These are phyloP conservation scores for Sialis lutaria DNA, from an alignment of 2,888 invertebrate genomes.

Conservation along the genomic window DNA sequence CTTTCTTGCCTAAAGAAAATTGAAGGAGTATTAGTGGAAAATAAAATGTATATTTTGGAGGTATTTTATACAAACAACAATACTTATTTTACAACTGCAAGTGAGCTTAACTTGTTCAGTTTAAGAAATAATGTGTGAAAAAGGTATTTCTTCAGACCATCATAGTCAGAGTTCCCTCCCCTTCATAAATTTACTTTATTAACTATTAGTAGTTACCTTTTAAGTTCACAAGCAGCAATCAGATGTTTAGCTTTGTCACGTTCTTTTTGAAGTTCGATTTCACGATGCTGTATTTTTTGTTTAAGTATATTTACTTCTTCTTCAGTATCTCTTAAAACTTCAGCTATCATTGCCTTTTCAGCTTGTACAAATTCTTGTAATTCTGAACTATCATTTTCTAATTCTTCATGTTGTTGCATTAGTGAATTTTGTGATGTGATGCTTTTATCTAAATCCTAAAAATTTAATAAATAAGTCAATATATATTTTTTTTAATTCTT, in stretches of 20 bases:
- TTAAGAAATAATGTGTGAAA: neutral
- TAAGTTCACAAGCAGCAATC: slow-evolving; percentile 63
- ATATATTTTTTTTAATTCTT: no score
- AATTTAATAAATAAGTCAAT: neutral
- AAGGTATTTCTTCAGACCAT: neutral
- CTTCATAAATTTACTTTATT: slow-evolving; percentile 12
- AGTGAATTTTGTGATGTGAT: slow-evolving; percentile 47
- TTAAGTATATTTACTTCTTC: slow-evolving; percentile 30
- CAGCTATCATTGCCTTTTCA: slow-evolving; percentile 63
- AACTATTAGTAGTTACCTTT: slow-evolving; percentile 29
- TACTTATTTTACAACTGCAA: neutral
- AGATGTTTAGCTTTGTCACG: slow-evolving; percentile 64
- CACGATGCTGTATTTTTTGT: slow-evolving; percentile 28
- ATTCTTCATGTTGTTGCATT: slow-evolving; percentile 55
- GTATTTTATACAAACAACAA: no score
- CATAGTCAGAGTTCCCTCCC: no score
- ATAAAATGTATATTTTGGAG: no score
- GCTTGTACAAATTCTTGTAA: slow-evolving; percentile 77
- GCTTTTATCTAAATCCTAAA: slow-evolving; percentile 48
- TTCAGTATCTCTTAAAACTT: slow-evolving; percentile 65
- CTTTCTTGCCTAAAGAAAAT: slow-evolving; percentile 40
- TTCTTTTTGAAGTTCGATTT: slow-evolving; percentile 39
- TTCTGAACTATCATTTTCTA: slow-evolving; percentile 65
- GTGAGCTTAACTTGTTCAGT: neutral
- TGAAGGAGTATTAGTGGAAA: no score